Evolutionary conservation across 2,113 vertebrate species (phyloP), one percentile per base, ranked within the genome.

Genomic region (Enhydra lutris): DNA sequence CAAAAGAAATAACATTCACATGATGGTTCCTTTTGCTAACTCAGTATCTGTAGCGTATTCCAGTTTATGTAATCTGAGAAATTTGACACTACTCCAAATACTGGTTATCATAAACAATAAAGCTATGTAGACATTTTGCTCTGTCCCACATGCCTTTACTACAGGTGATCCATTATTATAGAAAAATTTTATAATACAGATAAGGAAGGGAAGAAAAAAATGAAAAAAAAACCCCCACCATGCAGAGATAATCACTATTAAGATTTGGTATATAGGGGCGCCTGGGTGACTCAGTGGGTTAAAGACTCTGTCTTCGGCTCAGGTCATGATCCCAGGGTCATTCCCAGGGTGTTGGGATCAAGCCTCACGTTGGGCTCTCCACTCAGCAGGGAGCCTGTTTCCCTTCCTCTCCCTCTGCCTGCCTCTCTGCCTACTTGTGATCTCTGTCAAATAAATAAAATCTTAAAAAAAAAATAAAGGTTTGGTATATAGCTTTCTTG

Each of bases 21-120:
- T 50, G 42, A 55, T 61, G 14, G 18, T 17, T 94, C 17, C 63
- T 93, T 95, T 82, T 69, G 24, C 34, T 50, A 92, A 92, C 11
- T 91, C 36, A 78, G 17, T 61, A 29, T 82, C 67, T 71, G 20
- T 79, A 74, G 13, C 65, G 61, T 74, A 24, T 95, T 82, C 36
- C 47, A 91, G 9, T 57, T 69, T 69, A 83, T 80, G 57, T 61
- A 94, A 84, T 79, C 18, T 94, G 47, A 21, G 45, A 91, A 83
- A 69, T 89, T 76, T 74, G 55, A 91, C 42, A 89, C 23, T 57
- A 83, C 24, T 91, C 15, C 67, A 96, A 89, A 97, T 89, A 81
- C 55, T 89, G 11, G n/a, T 9, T 23, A 31, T 95, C 76, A 80
- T 74, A 95, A 59, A 84, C 36, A 82, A 7, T 21, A 95, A 92